These are phyloP conservation scores for Ictidomys tridecemlineatus DNA, from an alignment of 2,113 vertebrate species.

Conservation along the genomic window DNA sequence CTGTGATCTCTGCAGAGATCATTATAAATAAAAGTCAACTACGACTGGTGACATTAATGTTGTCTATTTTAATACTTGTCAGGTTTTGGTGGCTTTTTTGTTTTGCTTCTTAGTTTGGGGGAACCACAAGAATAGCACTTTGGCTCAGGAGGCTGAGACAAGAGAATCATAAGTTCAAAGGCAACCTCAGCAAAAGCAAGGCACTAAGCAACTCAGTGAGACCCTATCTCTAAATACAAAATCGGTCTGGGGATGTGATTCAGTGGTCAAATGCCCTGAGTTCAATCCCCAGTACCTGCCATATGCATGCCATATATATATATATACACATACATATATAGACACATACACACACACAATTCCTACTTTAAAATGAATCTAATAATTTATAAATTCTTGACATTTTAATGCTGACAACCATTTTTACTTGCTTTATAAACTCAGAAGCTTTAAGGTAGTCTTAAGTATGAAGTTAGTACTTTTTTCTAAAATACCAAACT, in stretches of 20 bases:
- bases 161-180: too few relatives aligned
- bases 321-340: not conserved
- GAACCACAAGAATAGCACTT: not conserved
- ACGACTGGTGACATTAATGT: not conserved
- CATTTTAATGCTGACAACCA: conserved; percentile 6
- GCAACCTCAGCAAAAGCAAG: too few relatives aligned
- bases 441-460: not conserved
- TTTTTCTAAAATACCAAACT: not conserved
- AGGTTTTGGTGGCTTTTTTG: not conserved
- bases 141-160: not conserved
- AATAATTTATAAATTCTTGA: not conserved
- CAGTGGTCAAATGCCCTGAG: too few relatives aligned
- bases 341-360: not conserved
- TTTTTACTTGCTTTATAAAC: conserved; percentile 44
- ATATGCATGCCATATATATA: too few relatives aligned
- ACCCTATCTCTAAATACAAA: too few relatives aligned
- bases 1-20: not conserved
- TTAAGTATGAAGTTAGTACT: not conserved
- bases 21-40: conserved; percentile 2
- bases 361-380: not conserved
- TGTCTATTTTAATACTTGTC: not conserved
- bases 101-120: not conserved
- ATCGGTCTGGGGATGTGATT: too few relatives aligned
- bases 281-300: too few relatives aligned
- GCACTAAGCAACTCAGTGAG: too few relatives aligned